Evolutionary conservation across 2,888 invertebrate species (phyloP), one percentile per base, ranked within the genome.

Genomic region (Meiosimyza decipiens): DNA sequence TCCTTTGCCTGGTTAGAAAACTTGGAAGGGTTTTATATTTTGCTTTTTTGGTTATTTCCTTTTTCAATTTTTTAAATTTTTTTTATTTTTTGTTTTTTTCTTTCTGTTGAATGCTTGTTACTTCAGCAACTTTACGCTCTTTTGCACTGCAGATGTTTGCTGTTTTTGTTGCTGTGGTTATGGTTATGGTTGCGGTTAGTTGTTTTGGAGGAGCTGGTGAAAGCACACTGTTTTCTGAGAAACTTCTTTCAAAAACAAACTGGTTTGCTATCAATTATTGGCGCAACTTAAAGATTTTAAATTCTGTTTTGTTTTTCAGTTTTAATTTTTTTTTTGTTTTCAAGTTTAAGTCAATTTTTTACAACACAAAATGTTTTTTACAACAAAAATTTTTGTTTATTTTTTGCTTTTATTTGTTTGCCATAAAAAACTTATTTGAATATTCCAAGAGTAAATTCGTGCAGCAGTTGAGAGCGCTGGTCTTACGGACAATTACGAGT

Each of bases 281-380:
- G 40, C 40, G 9, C 40, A 40, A 40, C 1, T 40, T 40, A 9
- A 5, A 40, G 4, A 40, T 16, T 59, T 68, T 3, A 4, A 4
- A 28, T 3, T 28, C 28, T 57, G n/a, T 68, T 50, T 57, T 68
- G 2, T 50, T 55, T 16, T 52, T 18, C 49, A 9, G 47, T 63
- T 47, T 40, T 60, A 50, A 47, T 57, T 47, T 55, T 64, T 33
- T 68, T 28, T 55, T 69, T 47, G 22, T 70, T 54, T 57, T 55
- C 73, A 70, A 73, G 73, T 74, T 74, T 74, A 64, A 68, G 18
- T 49, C 55, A 49, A 50, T 40, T 49, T 47, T 54, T 40, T 68
- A 49, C 50, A 52, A 49, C 52, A 16, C 33, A n/a, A 22, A 52
- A 59, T 55, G 64, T 69, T 69, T 40, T 40, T 40, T 40, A 40